Conservation (phyloP, 2,888 invertebrate genomes). For the Mythimna albipuncta region DNA sequence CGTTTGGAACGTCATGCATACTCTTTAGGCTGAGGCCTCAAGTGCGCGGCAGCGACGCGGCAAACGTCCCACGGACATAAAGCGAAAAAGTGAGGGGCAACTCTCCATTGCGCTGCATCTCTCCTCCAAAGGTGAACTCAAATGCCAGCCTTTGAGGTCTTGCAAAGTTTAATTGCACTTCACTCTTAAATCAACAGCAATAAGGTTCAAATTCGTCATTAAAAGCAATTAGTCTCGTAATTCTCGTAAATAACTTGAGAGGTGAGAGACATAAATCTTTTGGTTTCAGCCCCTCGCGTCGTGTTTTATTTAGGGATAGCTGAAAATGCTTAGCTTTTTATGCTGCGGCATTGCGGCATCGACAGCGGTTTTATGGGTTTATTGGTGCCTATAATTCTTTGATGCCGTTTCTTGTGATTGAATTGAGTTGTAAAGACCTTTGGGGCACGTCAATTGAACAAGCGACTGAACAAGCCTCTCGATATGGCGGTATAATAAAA, state of each 20-base stretch:
- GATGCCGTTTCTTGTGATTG: constrained; percentile 61
- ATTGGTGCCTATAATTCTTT: constrained; percentile 65
- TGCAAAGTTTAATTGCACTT: constrained; percentile 61
- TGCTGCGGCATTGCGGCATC: constrained; percentile 63
- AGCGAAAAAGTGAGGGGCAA: constrained; percentile 46
- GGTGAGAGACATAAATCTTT: constrained; percentile 75
- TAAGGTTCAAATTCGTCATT: constrained; percentile 68
- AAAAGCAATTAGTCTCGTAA: constrained; percentile 72
- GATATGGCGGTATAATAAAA: constrained; percentile 47
- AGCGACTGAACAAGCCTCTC: constrained; percentile 48
- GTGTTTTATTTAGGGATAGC: constrained; percentile 71
- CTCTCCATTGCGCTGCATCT: constrained; percentile 53
- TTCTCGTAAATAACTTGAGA: constrained; percentile 72
- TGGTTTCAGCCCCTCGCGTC: constrained; percentile 69
- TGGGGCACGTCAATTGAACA: constrained; percentile 56
- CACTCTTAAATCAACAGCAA: constrained; percentile 53
- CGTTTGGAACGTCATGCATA: constrained; percentile 42
- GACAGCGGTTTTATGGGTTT: constrained; percentile 62
- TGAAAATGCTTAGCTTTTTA: constrained; percentile 70
- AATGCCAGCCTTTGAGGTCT: constrained; percentile 64
- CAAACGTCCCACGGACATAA: constrained; percentile 38
- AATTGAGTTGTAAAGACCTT: constrained; percentile 64
- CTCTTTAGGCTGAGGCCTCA: constrained; percentile 29
- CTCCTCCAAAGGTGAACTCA: constrained; percentile 48
- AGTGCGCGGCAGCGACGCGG: constrained; percentile 43